phyloP scores from a whole-genome alignment of 2,113 vertebrate species.

The Nyctibius bracteatus region DNA sequence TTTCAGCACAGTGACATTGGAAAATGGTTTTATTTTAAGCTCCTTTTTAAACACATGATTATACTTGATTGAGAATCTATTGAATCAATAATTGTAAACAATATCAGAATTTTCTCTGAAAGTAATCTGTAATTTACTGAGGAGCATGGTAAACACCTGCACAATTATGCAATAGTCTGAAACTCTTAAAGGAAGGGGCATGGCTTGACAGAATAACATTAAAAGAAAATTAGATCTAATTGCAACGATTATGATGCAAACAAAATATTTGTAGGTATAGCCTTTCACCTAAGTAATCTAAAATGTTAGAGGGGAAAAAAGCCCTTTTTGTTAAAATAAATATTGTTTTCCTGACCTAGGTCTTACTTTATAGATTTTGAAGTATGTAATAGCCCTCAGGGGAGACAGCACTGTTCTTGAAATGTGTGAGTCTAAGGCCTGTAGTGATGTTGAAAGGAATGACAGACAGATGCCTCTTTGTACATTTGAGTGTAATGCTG shows the following conservation, averaged over 20 bases:
- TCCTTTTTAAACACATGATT: background rate
- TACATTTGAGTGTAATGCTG: background rate
- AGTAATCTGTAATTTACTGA: background rate
- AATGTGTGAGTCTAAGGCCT: background rate
- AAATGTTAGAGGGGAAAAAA: background rate
- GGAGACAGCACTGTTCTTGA: background rate
- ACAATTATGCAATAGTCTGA: background rate
- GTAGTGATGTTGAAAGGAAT: constrained; percentile 14
- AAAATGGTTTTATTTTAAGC: background rate
- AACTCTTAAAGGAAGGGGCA: background rate
- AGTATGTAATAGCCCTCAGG: background rate
- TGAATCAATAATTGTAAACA: background rate
- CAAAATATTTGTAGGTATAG: background rate
- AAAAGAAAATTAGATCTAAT: background rate
- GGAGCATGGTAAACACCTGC: background rate
- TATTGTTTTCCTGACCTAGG: background rate
- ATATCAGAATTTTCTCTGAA: background rate
- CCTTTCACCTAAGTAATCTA: background rate
- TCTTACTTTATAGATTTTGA: background rate
- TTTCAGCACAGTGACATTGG: background rate
- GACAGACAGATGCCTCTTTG: background rate
- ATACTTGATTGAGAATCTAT: background rate
- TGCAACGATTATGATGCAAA: background rate
- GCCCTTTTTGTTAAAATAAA: background rate
- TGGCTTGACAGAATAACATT: background rate